These are phyloP conservation scores for Cerastoderma edule DNA, from an alignment of 2,888 invertebrate genomes.

Conservation along the genomic window DNA sequence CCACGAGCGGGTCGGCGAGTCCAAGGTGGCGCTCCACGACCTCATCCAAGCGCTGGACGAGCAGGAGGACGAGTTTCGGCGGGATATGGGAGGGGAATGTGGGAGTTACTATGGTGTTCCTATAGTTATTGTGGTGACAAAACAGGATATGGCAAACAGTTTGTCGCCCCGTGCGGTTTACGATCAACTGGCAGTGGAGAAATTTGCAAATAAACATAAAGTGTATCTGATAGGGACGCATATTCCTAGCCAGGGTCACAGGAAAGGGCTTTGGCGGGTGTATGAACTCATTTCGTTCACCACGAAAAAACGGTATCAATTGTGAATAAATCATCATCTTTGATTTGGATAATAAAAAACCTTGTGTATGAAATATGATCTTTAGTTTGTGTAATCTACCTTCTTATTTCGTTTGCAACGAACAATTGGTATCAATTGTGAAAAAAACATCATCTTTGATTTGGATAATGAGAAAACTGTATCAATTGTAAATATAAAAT, in stretches of 20 bases:
- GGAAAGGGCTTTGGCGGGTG: conserved; percentile 40
- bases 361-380: too few relatives aligned
- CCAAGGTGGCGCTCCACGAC: conserved; percentile 27
- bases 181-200: conserved; percentile 21
- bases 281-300: conserved; percentile 46
- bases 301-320: conserved; percentile 21
- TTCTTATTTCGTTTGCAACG: too few relatives aligned
- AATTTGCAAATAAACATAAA: conserved; percentile 30
- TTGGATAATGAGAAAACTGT: too few relatives aligned
- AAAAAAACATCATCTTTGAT: too few relatives aligned
- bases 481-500: too few relatives aligned
- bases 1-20: conserved; percentile 22
- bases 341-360: too few relatives aligned
- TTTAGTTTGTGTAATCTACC: too few relatives aligned
- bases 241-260: conserved; percentile 31
- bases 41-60: conserved; percentile 25
- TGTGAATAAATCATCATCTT: too few relatives aligned
- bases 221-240: conserved; percentile 45
- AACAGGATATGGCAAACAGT: conserved; percentile 37
- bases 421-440: too few relatives aligned
- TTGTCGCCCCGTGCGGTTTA: conserved; percentile 20
- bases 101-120: conserved; percentile 37
- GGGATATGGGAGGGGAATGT: background rate
- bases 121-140: conserved; percentile 42
- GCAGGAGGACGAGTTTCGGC: background rate